These are phyloP conservation scores for Cydia strobilella DNA, from an alignment of 1,140 invertebrate species.

Conservation along the genomic window DNA sequence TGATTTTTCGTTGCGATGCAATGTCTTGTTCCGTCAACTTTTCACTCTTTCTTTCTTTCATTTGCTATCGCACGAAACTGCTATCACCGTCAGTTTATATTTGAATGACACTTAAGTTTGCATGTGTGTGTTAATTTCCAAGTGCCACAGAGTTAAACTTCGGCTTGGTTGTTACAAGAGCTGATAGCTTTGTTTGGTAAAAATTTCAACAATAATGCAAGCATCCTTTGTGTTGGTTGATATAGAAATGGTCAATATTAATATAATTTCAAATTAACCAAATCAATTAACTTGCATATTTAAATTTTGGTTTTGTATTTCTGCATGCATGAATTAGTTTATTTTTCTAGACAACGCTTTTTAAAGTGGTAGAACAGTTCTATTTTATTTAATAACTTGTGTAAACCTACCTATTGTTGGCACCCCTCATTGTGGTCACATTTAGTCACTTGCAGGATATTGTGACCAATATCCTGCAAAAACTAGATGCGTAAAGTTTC, in stretches of 20 bases:
- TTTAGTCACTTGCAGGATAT: not conserved
- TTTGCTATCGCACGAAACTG: too few relatives aligned
- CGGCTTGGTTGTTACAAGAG: not conserved
- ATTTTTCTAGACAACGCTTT: not conserved
- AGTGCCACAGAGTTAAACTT: not conserved
- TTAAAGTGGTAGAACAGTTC: conserved; percentile 9
- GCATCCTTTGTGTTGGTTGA: not conserved
- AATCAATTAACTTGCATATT: not conserved
- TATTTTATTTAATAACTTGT: not conserved
- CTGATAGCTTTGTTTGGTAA: not conserved
- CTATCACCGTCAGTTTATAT: too few relatives aligned
- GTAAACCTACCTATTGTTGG: not conserved
- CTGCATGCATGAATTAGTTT: not conserved
- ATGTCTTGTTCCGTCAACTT: too few relatives aligned
- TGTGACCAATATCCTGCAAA: not conserved
- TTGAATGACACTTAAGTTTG: too few relatives aligned
- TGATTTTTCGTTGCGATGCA: too few relatives aligned
- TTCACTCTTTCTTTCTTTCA: too few relatives aligned
- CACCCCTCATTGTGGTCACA: not conserved
- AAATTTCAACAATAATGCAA: not conserved
- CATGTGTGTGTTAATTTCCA: not conserved
- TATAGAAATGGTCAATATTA: not conserved
- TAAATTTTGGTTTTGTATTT: not conserved
- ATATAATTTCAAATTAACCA: not conserved
- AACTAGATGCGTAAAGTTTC: not conserved